A percentile compares a stretch with the other conserved stretches of the same genome.
phyloP scores from a whole-genome alignment of 2,888 invertebrate species.

The Clivina fossor region DNA sequence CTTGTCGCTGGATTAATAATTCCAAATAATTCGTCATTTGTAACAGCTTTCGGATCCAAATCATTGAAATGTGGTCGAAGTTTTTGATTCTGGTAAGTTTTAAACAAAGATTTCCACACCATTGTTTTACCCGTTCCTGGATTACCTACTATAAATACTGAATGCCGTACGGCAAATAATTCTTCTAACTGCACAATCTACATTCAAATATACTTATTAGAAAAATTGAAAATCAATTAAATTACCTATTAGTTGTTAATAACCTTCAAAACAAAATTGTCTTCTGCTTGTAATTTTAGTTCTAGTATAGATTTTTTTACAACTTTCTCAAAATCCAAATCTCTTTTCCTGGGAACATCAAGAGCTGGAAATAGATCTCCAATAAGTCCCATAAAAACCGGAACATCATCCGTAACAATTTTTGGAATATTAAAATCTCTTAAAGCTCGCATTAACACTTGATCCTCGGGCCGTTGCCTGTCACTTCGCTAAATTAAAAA shows the following conservation, averaged over 20 bases:
- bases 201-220: constrained; percentile 25
- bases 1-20: constrained; percentile 90
- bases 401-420: constrained; percentile 88
- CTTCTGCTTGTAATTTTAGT: constrained; percentile 86
- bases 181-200: constrained; percentile 91
- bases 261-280: constrained; percentile 82
- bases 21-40: constrained; percentile 93
- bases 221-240: constrained; percentile 4
- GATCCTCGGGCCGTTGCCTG: constrained; percentile 80
- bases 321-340: constrained; percentile 79
- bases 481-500: constrained; percentile 62
- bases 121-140: constrained; percentile 91
- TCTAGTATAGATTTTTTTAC: constrained; percentile 78
- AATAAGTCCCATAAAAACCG: constrained; percentile 92
- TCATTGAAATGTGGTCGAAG: constrained; percentile 83
- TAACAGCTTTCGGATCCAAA: constrained; percentile 94
- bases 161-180: constrained; percentile 89
- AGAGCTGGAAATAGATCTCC: constrained; percentile 91
- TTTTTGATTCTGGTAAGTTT: constrained; percentile 80
- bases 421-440: constrained; percentile 94
- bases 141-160: constrained; percentile 83
- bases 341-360: constrained; percentile 87
- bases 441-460: constrained; percentile 90
- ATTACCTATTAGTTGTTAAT: constrained; percentile 19
- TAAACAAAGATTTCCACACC: constrained; percentile 88